Evolutionary conservation across 64 coral and sea anemone species (phyloP).

Genomic region (Orbicella faveolata): DNA sequence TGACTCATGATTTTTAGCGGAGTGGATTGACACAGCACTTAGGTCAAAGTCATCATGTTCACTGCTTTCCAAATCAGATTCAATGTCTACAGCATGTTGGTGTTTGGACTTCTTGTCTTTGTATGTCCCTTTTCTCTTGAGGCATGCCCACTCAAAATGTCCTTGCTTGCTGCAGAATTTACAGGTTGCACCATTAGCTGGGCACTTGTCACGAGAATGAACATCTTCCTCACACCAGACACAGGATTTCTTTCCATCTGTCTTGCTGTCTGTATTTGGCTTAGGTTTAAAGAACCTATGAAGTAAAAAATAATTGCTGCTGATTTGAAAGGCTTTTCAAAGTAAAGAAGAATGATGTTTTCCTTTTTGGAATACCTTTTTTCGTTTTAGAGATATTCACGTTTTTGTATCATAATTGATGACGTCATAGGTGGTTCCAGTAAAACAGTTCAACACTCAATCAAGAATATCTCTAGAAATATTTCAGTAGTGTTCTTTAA

Average conservation of each 20-base stretch:
- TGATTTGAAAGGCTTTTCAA: no score
- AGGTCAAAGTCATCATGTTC: slow-evolving; percentile 64
- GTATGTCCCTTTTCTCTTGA: slow-evolving; percentile 26
- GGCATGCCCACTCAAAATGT: slow-evolving; percentile 63
- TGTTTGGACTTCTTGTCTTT: slow-evolving; percentile 17
- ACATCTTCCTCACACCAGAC: slow-evolving; percentile 38
- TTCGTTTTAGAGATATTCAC: no score
- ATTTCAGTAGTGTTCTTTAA: no score
- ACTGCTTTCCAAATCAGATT: slow-evolving; percentile 47
- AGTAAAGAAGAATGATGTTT: no score
- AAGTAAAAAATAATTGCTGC: no score
- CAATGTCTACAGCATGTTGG: slow-evolving; percentile 12
- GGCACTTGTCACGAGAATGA: slow-evolving; percentile 35
- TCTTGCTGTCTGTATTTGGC: neutral
- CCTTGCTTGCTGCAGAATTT: slow-evolving; percentile 42
- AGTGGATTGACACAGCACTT: slow-evolving; percentile 21
- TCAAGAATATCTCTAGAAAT: no score
- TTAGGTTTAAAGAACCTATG: neutral
- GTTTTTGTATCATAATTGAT: no score
- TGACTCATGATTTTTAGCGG: neutral
- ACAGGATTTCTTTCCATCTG: slow-evolving; percentile 36
- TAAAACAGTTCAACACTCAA: no score
- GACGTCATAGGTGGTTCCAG: no score
- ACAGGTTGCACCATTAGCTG: slow-evolving; percentile 47
- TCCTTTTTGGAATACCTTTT: no score